A percentile compares a stretch with the other conserved stretches of the same genome.
phyloP scores from a whole-genome alignment of 2,113 vertebrate genomes.

The Enhydra lutris region DNA sequence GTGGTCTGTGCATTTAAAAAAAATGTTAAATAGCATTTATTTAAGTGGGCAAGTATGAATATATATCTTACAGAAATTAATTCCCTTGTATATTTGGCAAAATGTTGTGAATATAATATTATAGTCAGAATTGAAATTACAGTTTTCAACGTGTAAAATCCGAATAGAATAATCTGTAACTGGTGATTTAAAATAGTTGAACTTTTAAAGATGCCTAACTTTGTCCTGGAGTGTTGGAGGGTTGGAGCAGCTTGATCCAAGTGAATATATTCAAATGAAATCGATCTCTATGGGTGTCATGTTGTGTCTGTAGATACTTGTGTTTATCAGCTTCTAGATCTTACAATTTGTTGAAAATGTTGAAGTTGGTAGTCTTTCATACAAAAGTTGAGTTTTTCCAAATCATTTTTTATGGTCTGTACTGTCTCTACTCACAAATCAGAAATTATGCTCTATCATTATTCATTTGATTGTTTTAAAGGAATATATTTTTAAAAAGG shows the following conservation, averaged over 20 bases:
- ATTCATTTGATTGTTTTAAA: conserved; percentile 35
- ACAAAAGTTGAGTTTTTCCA: conserved; percentile 17
- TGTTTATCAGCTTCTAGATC: conserved; percentile 9
- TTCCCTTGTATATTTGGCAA: not conserved
- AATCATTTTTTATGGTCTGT: not conserved
- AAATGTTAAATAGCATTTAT: conserved; percentile 9
- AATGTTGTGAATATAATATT: not conserved
- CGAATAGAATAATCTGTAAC: not conserved
- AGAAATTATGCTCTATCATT: conserved; percentile 1
- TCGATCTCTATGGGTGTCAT: not conserved
- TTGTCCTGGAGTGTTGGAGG: not conserved
- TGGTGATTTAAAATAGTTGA: conserved; percentile 40
- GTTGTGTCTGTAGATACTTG: fast-evolving
- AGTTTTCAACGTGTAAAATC: not conserved
- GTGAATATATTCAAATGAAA: not conserved
- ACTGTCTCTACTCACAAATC: not conserved
- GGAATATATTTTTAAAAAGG: not conserved
- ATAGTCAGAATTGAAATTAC: not conserved
- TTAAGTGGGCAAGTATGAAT: not conserved
- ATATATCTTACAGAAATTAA: conserved; percentile 5
- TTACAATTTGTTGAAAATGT: not conserved
- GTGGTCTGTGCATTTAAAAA: not conserved
- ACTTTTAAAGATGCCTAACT: not conserved
- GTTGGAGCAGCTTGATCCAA: not conserved
- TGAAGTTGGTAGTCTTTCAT: not conserved